Conservation (phyloP, 2,797 vertebrate species). For the Tamandua tetradactyla region DNA sequence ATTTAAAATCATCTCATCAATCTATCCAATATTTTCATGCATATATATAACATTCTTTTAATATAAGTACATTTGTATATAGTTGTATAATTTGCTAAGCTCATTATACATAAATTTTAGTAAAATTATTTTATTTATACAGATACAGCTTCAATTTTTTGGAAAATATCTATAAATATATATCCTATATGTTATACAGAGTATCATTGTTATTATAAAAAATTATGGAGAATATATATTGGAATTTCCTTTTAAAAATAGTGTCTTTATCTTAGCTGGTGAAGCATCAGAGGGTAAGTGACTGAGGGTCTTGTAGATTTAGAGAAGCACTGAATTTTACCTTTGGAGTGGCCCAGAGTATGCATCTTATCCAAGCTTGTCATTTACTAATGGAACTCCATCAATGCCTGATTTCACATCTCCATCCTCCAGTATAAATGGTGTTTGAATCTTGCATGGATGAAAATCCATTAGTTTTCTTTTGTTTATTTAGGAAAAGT, state of each 20-base stretch:
- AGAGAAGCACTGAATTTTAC: background rate
- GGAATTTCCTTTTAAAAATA: slow-evolving; percentile 45
- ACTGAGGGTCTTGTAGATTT: background rate
- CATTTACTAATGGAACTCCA: background rate
- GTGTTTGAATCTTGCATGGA: too few relatives aligned
- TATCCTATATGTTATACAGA: background rate
- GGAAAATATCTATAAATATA: background rate
- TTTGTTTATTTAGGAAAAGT: too few relatives aligned
- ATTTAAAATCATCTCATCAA: slow-evolving; percentile 66
- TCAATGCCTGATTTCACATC: too few relatives aligned
- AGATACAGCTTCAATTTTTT: slow-evolving; percentile 19
- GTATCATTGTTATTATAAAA: background rate
- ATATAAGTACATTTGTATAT: slow-evolving; percentile 48
- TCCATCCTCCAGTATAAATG: too few relatives aligned
- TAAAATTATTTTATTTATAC: slow-evolving; percentile 33
- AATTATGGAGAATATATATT: background rate
- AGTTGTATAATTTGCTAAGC: slow-evolving; percentile 46
- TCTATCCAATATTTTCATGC: slow-evolving; percentile 65
- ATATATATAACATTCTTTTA: slow-evolving; percentile 42
- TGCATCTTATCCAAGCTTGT: background rate
- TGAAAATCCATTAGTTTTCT: too few relatives aligned
- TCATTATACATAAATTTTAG: background rate
- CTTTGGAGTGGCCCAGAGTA: background rate
- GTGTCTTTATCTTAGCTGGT: background rate
- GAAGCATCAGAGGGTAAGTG: background rate